Percentiles rank a stretch among this genome's conserved stretches.
Evolutionary conservation across 2,113 vertebrate species (phyloP).

Genomic region (Spilogale gracilis): DNA sequence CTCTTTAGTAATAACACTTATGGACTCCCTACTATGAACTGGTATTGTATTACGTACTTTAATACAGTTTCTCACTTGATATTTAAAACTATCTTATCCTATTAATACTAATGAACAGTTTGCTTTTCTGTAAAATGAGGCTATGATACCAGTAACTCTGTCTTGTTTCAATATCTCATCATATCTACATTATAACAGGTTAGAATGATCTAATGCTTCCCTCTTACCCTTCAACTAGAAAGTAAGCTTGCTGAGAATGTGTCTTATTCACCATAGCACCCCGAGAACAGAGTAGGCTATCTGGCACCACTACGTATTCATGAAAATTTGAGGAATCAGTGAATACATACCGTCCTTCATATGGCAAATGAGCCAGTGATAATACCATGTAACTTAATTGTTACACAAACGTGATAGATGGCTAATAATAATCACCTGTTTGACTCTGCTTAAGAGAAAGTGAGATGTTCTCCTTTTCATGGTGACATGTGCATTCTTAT

Average conservation of each 20-base stretch:
- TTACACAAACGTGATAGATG: neutral
- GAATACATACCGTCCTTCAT: neutral
- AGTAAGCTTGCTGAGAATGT: slow-evolving; percentile 31
- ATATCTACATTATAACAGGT: neutral
- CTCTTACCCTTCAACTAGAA: neutral
- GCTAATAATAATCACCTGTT: neutral
- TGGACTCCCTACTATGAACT: neutral
- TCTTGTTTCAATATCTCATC: neutral
- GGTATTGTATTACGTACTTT: neutral
- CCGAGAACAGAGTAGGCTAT: neutral
- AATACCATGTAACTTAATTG: neutral
- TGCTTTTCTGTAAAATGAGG: slow-evolving; percentile 45
- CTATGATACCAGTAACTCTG: neutral
- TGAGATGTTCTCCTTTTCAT: neutral
- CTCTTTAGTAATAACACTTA: slow-evolving; percentile 7
- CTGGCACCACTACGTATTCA: neutral
- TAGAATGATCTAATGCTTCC: neutral
- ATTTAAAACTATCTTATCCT: neutral
- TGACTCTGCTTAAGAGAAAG: neutral
- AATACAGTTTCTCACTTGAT: neutral
- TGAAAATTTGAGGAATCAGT: neutral
- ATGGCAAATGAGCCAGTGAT: neutral
- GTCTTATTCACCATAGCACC: neutral
- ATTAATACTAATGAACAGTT: neutral
- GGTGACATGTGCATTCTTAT: neutral